These are phyloP conservation scores for Drosophila anomalipes DNA, from an alignment of 2,888 invertebrate genomes.

Conservation along the genomic window DNA sequence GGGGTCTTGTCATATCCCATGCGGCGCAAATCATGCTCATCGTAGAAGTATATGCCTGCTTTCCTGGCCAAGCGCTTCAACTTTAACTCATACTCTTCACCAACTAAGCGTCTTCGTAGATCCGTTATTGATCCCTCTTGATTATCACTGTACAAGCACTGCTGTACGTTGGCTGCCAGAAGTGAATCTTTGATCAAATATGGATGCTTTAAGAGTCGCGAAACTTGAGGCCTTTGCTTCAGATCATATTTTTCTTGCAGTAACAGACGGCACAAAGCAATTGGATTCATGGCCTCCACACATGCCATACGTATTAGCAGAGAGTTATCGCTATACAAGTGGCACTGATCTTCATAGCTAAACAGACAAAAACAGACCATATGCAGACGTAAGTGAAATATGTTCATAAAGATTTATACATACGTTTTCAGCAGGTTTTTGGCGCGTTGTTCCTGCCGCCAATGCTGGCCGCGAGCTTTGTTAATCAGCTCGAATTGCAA, in stretches of 20 bases:
- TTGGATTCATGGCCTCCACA: conserved; percentile 75
- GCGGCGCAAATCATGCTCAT: conserved; percentile 92
- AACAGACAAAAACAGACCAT: neutral
- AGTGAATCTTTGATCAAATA: conserved; percentile 79
- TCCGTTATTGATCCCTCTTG: conserved; percentile 94
- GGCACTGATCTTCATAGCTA: conserved; percentile 72
- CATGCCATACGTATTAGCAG: conserved; percentile 79
- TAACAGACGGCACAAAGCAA: conserved; percentile 79
- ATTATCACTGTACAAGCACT: conserved; percentile 93
- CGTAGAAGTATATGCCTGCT: conserved; percentile 88
- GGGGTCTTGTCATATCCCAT: conserved; percentile 98
- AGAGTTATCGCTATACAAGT: conserved; percentile 44
- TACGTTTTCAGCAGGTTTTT: conserved; percentile 86
- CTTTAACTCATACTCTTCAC: conserved; percentile 94
- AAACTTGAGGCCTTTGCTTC: conserved; percentile 70
- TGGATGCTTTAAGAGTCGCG: conserved; percentile 81
- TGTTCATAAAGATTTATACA: conserved; percentile 15
- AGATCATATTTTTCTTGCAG: conserved; percentile 80
- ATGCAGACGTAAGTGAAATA: neutral
- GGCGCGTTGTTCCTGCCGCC: conserved; percentile 87
- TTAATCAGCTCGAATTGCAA: conserved; percentile 88
- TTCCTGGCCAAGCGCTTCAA: conserved; percentile 84
- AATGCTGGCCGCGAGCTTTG: conserved; percentile 88
- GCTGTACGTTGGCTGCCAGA: conserved; percentile 81
- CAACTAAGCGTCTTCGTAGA: conserved; percentile 91